phyloP scores from a whole-genome alignment of 2,113 vertebrate genomes.

The Eretmochelys imbricata region DNA sequence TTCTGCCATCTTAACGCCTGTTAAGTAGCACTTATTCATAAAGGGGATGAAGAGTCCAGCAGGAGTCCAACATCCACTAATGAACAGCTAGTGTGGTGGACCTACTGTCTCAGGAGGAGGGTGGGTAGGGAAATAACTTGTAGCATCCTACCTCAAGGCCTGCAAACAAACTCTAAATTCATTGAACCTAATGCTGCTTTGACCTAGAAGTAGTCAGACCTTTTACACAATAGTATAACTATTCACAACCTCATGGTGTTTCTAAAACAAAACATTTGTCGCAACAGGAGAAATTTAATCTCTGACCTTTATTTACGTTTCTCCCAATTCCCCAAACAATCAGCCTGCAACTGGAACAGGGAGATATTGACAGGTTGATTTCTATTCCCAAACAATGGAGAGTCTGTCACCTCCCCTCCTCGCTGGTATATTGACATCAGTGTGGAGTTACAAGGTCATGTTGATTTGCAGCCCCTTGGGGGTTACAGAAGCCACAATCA shows the following conservation, averaged over 20 bases:
- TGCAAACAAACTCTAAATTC: background rate
- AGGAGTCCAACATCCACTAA: background rate
- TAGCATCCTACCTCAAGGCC: background rate
- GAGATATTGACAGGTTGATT: slow-evolving; percentile 21
- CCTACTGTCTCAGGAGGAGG: background rate
- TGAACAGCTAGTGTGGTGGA: background rate
- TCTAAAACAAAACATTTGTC: slow-evolving; percentile 41
- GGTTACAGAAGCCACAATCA: slow-evolving; percentile 38
- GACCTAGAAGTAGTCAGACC: background rate
- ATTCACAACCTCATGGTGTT: background rate
- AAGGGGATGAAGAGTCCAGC: background rate
- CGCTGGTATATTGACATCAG: slow-evolving; percentile 14
- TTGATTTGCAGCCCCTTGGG: slow-evolving; percentile 65
- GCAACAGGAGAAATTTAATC: slow-evolving; percentile 71
- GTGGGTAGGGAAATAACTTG: background rate
- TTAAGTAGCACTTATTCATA: background rate
- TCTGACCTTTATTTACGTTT: slow-evolving; percentile 79
- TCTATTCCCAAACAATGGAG: background rate
- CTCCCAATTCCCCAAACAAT: slow-evolving; percentile 73
- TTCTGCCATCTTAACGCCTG: background rate
- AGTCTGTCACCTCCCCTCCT: background rate
- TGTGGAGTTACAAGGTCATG: slow-evolving; percentile 60
- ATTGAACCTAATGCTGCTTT: background rate
- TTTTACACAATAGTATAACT: background rate
- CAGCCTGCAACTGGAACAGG: slow-evolving; percentile 63